Base-by-base conservation (phyloP, 2,113 vertebrate species). In the Bubalus kerabau region DNA sequence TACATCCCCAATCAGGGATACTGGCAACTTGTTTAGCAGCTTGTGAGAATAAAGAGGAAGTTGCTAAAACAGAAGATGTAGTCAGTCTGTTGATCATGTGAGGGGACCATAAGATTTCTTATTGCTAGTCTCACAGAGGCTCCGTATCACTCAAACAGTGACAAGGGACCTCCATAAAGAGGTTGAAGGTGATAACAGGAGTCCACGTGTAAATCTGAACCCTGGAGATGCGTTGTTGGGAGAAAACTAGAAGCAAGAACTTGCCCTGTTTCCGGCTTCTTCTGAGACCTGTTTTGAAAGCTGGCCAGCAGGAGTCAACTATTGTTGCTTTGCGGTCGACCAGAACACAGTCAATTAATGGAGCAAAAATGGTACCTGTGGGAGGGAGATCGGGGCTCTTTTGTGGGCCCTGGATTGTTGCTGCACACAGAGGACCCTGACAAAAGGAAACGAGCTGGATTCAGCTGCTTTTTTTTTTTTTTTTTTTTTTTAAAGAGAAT, bases 261-360 rank as follows among this genome's bases (percentile, higher is more conserved):
- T 93, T 96, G 24, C 52, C 64, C 78, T 52, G 48, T 91, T 60
- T 15, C 57, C 60, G 0, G 84, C 94, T 88, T 95, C 59, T 97
- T 96, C 64, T 52, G 30, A 97, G 90, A 91, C 64, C 48, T 94
- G 86, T 88, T 88, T 95, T 85, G 91, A 95, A 89, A 78, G 80
- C 36, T 91, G 52, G 30, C 87, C 97, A 96, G 52, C 54, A 54
- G 86, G 92, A 95, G 97, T 81, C 13, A 28, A 23, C 57, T 7
- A 2, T 94, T 13, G 5, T 94, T 90, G 86, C 89, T 43, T 87
- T 88, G 97, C 87, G 92, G 91, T 94, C 28, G 13, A 57, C 80
- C 30, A 59, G 92, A 96, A 93, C 93, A 89, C 57, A 97, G 26
- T 85, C 95, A 98, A 0, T 91, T 96, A 90, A 95, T 91, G 91